These are phyloP conservation scores for Danaus melanippus DNA, from an alignment of 1,140 invertebrate species.

Conservation along the genomic window DNA sequence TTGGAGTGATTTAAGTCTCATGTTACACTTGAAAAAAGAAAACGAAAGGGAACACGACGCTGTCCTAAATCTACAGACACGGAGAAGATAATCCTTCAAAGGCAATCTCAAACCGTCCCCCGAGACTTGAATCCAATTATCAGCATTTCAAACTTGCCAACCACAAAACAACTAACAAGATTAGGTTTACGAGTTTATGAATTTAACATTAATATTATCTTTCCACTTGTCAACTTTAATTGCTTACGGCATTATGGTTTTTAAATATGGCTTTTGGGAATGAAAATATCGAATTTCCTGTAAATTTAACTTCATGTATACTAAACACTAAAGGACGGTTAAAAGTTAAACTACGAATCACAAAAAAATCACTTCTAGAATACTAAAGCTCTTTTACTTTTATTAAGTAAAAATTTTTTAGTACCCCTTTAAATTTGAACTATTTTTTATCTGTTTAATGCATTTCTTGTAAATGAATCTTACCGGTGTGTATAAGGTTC, in stretches of 20 bases:
- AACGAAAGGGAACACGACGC: constrained; percentile 6
- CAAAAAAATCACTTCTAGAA: too few species aligned
- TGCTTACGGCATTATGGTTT: constrained; percentile 30
- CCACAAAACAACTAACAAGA: constrained; percentile 40
- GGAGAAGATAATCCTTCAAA: constrained; percentile 38
- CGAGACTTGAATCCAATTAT: constrained; percentile 49
- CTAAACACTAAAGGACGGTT: too few species aligned
- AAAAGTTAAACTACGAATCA: too few species aligned
- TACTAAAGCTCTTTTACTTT: too few species aligned
- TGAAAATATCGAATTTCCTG: too few species aligned
- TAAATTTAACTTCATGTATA: too few species aligned
- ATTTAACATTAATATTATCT: constrained; percentile 31
- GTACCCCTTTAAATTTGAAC: too few species aligned
- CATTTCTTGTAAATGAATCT: constrained; percentile 18
- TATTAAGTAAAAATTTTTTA: too few species aligned
- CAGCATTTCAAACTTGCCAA: constrained; percentile 50
- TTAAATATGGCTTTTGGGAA: too few species aligned
- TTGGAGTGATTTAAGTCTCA: constrained; percentile 1
- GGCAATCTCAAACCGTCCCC: constrained; percentile 31
- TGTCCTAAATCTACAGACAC: constrained; percentile 30
- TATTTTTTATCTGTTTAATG: too few species aligned
- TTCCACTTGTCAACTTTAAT: constrained; percentile 47
- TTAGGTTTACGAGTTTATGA: constrained; percentile 36
- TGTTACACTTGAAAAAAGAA: constrained; percentile 8
- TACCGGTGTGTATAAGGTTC: constrained; percentile 56